Evolutionary conservation across 2,113 vertebrate species (phyloP).

Genomic region (Hemibagrus wyckioides): DNA sequence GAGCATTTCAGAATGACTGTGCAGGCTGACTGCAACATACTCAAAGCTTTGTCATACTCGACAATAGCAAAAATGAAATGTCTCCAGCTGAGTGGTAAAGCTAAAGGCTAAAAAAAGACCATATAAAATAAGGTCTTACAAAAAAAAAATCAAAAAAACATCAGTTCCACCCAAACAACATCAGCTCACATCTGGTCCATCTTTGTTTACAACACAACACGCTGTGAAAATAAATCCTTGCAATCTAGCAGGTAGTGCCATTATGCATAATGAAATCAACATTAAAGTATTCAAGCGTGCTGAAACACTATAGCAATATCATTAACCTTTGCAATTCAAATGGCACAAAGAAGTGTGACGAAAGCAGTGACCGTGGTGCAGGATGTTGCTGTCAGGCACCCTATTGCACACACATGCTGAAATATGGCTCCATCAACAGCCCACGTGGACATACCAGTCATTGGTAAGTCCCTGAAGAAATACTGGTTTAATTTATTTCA

Average conservation of each 20-base stretch:
- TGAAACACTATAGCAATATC: constrained; percentile 86
- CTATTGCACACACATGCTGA: constrained; percentile 74
- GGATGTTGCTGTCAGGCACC: constrained; percentile 87
- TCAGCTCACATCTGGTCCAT: neutral
- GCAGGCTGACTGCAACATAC: neutral
- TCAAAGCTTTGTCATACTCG: neutral
- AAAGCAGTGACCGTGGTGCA: constrained; percentile 91
- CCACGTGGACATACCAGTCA: constrained; percentile 68
- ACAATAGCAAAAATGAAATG: neutral
- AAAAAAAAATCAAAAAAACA: neutral
- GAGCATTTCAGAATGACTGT: neutral
- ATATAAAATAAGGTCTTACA: neutral
- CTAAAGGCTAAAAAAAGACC: neutral
- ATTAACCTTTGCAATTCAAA: constrained; percentile 99
- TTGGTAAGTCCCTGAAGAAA: constrained; percentile 81
- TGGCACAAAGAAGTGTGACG: constrained; percentile 81
- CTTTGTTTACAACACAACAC: constrained; percentile 16
- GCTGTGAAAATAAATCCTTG: constrained; percentile 44
- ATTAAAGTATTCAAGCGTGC: constrained; percentile 73
- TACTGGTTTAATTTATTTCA: constrained; percentile 88
- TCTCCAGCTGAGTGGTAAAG: neutral
- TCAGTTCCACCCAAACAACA: neutral
- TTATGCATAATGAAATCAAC: constrained; percentile 74
- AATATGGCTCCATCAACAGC: constrained; percentile 78
- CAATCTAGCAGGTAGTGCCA: constrained; percentile 54